Base-by-base conservation (phyloP, 2,113 vertebrate species). In the Tyto alba region DNA sequence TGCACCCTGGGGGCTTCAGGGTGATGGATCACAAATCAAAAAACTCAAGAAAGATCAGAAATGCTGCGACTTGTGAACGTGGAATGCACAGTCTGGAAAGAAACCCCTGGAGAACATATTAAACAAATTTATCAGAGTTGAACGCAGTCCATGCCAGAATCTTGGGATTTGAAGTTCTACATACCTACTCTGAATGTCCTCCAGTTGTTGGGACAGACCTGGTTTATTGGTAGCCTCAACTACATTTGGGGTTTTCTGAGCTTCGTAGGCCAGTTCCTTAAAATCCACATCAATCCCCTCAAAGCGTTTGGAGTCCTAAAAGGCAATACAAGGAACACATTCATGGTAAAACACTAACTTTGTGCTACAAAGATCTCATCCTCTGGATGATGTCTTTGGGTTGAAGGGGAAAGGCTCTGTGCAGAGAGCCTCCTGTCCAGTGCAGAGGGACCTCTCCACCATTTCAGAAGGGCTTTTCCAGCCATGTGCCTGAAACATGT, bases 101-200 rank as follows among this genome's bases (percentile, higher is more conserved):
- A 66, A 71, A 67, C 43, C 40, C 64, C 50, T 3, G 10, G 48
- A 75, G 41, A 38, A 77, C 8, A 86, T 27, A 20, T 56, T 69
- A 48, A 66, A 80, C 19, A 29, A 53, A 40, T 6, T 53, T 21
- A 3, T 15, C 7, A 26, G 2, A 14, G 47, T 0, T 62, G 26
- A 53, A 41, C 45, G 19, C 60, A 88, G 56, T 4, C 38, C 82
- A 72, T 68, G 43, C 22, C 19, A 60, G 69, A 83, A n/a, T 32
- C 45, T 62, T 29, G 38, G 38, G 22, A 13, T 5, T 45, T 53
- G 3, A 63, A 38, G 19, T 32, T 79, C 29, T 38, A 92, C 90
- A 96, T 57, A 99, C 99, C 99, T 99, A 48, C 93, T 97, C 97
- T 99, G 99, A 95, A 99, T 98, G 93, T 99, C 98, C 96, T 99